Base-by-base conservation (phyloP, 1,140 invertebrate species). In the Drosophila bocqueti region DNA sequence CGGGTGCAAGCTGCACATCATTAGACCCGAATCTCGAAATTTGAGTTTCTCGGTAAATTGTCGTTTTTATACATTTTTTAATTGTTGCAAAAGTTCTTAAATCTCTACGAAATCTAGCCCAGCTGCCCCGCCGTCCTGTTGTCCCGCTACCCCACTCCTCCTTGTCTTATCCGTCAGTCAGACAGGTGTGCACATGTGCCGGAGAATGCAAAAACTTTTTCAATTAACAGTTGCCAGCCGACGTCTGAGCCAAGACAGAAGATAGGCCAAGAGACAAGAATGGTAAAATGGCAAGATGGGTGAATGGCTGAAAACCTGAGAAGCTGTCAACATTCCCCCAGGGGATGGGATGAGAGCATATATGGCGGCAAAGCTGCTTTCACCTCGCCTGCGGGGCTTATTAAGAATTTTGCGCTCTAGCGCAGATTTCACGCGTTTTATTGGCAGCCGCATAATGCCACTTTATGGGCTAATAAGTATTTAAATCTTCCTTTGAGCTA, bases 191-290 rank as follows among this genome's bases (percentile, higher is more conserved):
- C 75, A 85, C 78, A 75, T 79, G 74, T 81, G 42, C 42, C 52
- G 47, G 62, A 71, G 64, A 79, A 85, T 79, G 75, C 59, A 71
- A 90, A 89, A 90, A 90, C 79, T 90, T 90, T 90, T 90, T 90
- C 85, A 90, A 90, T 90, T 90, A 90, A 90, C 85, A 90, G 82
- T 85, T 90, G 75, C 85, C 81, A 81, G 69, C 52, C 43, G 45
- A 54, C 54, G 74, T 76, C 72, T 76, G 72, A 46, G 68, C 67
- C 68, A 31, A 73, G 69, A 73, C 54, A 60, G 54, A 29, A 60
- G 69, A 73, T 72, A 59, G 69, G 66, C 46, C 38, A 55, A 67
- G 60, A 50, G 26, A 16, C 60, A 50, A 65, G 61, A 65, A 45
- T 65, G 60, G 60, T 21, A 68, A 68, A 29, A 15, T 26, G 60